Evolutionary conservation across 2,797 vertebrate species (phyloP).

Genomic region (Oophaga sylvatica): DNA sequence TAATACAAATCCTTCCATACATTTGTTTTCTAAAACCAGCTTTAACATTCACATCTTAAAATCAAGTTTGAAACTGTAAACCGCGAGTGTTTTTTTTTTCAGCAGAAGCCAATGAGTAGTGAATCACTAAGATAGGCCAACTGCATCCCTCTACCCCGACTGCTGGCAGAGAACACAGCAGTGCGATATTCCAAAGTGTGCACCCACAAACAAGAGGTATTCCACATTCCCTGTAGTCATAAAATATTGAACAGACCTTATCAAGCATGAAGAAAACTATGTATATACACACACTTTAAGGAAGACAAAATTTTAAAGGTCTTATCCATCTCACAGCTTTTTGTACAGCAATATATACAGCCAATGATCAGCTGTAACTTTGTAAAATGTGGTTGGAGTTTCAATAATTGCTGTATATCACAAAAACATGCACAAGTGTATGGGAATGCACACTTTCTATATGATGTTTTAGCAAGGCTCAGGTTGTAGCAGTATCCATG

Average conservation of each 20-base stretch:
- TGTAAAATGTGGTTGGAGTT: conserved; percentile 78
- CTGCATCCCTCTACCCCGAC: conserved; percentile 64
- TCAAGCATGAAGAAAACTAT: conserved; percentile 55
- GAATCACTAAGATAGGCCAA: conserved; percentile 55
- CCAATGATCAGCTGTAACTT: conserved; percentile 73
- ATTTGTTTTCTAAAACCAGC: conserved; percentile 70
- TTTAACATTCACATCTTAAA: conserved; percentile 53
- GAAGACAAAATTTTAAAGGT: conserved; percentile 70
- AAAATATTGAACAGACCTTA: conserved; percentile 63
- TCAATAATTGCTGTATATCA: conserved; percentile 59
- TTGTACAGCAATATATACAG: conserved; percentile 77
- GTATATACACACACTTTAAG: conserved; percentile 71
- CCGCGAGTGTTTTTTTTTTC: neutral
- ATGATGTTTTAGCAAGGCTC: conserved; percentile 73
- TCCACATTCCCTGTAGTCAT: conserved; percentile 62
- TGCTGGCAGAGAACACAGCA: conserved; percentile 56
- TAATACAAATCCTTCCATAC: conserved; percentile 52
- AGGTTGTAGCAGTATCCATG: conserved; percentile 79
- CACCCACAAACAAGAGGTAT: conserved; percentile 65
- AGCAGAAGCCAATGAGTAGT: conserved; percentile 39
- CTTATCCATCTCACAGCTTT: conserved; percentile 62
- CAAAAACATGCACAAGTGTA: conserved; percentile 67
- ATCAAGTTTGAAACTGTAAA: conserved; percentile 39
- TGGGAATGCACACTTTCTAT: conserved; percentile 71
- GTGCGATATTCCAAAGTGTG: conserved; percentile 54